A percentile compares a stretch with the other conserved stretches of the same genome.
Evolutionary conservation across 2,797 vertebrate species (phyloP).

Genomic region (Falco naumanni): DNA sequence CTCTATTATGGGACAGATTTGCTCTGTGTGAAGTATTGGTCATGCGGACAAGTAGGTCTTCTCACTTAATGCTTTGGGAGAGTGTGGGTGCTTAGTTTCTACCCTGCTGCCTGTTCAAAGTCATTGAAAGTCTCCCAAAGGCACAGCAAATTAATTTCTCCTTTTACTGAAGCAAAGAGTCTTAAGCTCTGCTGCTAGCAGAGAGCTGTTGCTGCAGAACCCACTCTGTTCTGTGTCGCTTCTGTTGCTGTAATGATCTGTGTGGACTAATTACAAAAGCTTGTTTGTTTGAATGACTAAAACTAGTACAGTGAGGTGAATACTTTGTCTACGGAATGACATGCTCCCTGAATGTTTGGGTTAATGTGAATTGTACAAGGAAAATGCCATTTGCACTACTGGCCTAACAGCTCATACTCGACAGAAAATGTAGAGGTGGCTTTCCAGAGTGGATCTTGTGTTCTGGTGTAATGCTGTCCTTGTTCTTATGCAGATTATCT

Average conservation of each 20-base stretch:
- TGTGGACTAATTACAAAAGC: slow-evolving; percentile 31
- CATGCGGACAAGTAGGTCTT: not conserved
- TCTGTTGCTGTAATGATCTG: slow-evolving; percentile 46
- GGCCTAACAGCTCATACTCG: not conserved
- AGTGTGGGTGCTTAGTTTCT: not conserved
- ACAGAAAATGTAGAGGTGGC: too few relatives aligned
- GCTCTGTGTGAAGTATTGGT: not conserved
- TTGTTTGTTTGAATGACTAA: slow-evolving; percentile 48
- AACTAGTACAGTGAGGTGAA: not conserved
- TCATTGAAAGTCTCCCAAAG: not conserved
- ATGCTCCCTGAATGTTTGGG: not conserved
- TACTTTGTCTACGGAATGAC: not conserved
- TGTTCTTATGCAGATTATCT: slow-evolving; percentile 89
- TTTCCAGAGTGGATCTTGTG: not conserved
- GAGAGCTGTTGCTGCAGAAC: slow-evolving; percentile 52
- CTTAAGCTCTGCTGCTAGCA: not conserved
- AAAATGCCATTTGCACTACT: not conserved
- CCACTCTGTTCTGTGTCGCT: slow-evolving; percentile 4
- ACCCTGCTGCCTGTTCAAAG: not conserved
- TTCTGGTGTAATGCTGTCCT: not conserved
- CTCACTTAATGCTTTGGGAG: not conserved
- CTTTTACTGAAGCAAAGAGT: not conserved
- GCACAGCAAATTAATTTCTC: not conserved
- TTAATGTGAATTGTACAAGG: not conserved
- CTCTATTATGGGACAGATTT: not conserved